Base-by-base conservation (phyloP, 1,140 invertebrate species). In the Drosophila kurseongensis region DNA sequence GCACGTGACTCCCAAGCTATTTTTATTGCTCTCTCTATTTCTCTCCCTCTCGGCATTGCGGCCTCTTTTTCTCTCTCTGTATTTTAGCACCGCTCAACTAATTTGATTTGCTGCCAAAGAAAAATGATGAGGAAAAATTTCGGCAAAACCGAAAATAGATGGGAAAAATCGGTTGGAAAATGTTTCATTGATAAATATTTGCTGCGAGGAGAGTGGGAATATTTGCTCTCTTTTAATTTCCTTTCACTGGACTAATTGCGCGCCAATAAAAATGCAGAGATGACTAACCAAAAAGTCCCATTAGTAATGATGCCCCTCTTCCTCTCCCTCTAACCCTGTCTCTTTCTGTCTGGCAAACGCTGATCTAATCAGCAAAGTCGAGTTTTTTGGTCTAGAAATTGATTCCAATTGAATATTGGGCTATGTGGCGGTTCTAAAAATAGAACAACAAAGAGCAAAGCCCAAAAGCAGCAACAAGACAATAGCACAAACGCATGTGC, bases 171-270 rank as follows among this genome's bases (percentile, higher is more conserved):
- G 51, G 36, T 57, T 52, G n/a, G 32, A 61, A 66, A 68, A 52
- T 68, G 38, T 80, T 86, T 82, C 82, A 86, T 86, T 86, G 82
- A 86, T 88, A 86, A 86, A 78, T 74, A 61, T 61, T 61, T 29
- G 58, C 40, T 52, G 14, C 52, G 42, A 44, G n/a, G 36, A 42
- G 45, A 50, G 27, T 5, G 5, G 29, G 13, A 27, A 27, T 29
- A 29, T 12, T 36, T 32, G 13, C 41, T 51, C 35, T 29, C 7
- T 10, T 32, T 2, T 23, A 23, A 23, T 23, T 18, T 66, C 18
- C n/a, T 54, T 47, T 32, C 42, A 55, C 78, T 84, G 81, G 62
- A 85, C 73, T 77, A 85, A 85, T 80, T 84, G 81, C 67, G 68
- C 80, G 80, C 69, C 77, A 78, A 79, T 67, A 41, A 38, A 38